Base-by-base conservation (phyloP, 1,140 invertebrate species). In the Drosophila kohkoa region DNA sequence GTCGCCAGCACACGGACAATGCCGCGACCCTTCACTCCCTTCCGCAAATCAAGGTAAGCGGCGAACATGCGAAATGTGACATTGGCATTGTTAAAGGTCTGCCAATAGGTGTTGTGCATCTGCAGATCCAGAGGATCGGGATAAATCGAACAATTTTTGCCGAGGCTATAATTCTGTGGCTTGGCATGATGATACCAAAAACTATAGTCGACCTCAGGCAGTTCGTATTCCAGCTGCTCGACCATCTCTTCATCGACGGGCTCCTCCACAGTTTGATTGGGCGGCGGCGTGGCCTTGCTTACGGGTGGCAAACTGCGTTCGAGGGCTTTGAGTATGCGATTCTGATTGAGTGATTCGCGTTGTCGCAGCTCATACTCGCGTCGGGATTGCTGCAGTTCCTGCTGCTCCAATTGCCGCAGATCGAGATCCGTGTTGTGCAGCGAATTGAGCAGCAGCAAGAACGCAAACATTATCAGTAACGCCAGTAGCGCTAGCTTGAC, bases 21-120 rank as follows among this genome's bases (percentile, higher is more conserved):
- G 0, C 0, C 96, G 0, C 25, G 15, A 1, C 43, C 94, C 57
- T 94, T 93, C 46, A 96, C 96, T 10, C 95, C 92, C 58, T 95
- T 94, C 6, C 97, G 93, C n/a, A 95, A 94, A 90, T 98, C 97
- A 86, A 97, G 95, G 90, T 98, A 98, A 7, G 97, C 97, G 5
- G 96, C 96, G 90, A 96, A 98, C 3, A 98, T 91, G 58, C 97
- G 97, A 83, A 98, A 97, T 1, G 96, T 97, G 1, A 97, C 97
- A 78, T 98, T 96, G 7, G 93, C 94, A 1, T 96, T 95, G 64
- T 94, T 93, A 55, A 98, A 85, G 0, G 95, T 96, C 92, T 98
- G 97, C 97, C 97, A 98, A 35, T 91, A 91, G n/a, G 77, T 76
- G 54, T 91, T 91, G 72, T 91, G 76, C n/a, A 91, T 38, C n/a